Evolutionary conservation across 2,113 vertebrate genomes (phyloP), one percentile per base, ranked within the genome.

Genomic region (Phoenicopterus ruber): DNA sequence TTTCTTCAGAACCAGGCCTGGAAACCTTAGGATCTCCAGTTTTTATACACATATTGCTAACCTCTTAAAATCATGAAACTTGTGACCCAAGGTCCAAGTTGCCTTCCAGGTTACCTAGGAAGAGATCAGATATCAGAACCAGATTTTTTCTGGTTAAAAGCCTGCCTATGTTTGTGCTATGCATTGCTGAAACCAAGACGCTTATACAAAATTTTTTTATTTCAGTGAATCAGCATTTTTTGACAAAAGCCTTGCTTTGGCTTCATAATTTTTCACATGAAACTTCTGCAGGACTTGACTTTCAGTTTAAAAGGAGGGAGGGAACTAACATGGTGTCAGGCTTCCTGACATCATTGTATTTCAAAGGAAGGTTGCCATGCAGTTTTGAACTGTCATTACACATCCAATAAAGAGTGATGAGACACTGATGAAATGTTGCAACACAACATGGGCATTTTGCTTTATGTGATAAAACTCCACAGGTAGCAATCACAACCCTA

Each of bases 361-460:
- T 93, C 74, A 88, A 76, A 90, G 44, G 17, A 88, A 77, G 36
- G 10, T 61, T 93, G 49, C 66, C n/a, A 29, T 44, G 49, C 36
- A 46, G 74, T 93, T 93, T 90, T 90, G 58, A 92, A 77, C 59
- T 88, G 63, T 81, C 49, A 71, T 90, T 94, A 81, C 29, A 54
- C 76, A 44, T 62, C 79, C 67, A 96, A 63, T 95, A 80, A 82
- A 72, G 49, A 72, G 32, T 50, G 85, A 91, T 83, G 59, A 94
- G 54, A 82, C 22, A 47, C 54, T 69, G 82, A 85, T 93, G 84
- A 89, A 77, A 72, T 49, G 76, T 88, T 90, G 38, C 67, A 83
- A 80, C 40, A 55, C 59, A 77, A 88, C 79, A 62, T 9, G 21
- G 38, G 38, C 62, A 44, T 93, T 95, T 96, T 81, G 26, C 52